These are phyloP conservation scores for Melieria crassipennis DNA, from an alignment of 2,888 invertebrate species.

Conservation along the genomic window DNA sequence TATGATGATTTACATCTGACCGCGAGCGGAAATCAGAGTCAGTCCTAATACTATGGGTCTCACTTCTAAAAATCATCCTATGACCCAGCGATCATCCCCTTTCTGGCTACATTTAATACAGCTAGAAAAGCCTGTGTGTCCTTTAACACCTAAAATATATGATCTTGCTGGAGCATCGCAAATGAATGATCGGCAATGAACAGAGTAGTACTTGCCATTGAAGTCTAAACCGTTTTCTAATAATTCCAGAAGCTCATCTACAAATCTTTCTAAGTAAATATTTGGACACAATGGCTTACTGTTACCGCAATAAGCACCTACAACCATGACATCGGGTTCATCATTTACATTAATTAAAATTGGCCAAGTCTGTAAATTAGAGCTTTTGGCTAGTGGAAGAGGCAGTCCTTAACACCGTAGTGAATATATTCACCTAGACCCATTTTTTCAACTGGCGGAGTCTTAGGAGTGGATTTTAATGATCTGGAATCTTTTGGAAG, in stretches of 20 bases:
- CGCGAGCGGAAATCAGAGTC: constrained; percentile 28
- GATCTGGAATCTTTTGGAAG: too few relatives aligned
- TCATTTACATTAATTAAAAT: constrained; percentile 32
- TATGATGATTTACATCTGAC: constrained; percentile 30
- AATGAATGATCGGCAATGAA: too few relatives aligned
- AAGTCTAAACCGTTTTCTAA: too few relatives aligned
- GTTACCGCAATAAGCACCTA: constrained; percentile 21
- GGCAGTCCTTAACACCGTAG: neutral
- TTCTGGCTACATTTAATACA: constrained; percentile 3
- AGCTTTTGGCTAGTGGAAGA: constrained; percentile 27
- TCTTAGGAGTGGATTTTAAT: too few relatives aligned
- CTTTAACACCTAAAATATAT: too few relatives aligned
- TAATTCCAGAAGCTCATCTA: constrained; percentile 24
- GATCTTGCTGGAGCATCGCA: too few relatives aligned
- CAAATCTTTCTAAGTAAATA: constrained; percentile 22
- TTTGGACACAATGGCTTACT: constrained; percentile 19
- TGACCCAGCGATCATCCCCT: constrained; percentile 23
- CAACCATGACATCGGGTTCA: constrained; percentile 13
- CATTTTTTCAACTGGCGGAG: neutral
- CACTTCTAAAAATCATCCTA: constrained; percentile 29
- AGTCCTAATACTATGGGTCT: constrained; percentile 24
- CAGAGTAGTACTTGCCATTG: too few relatives aligned
- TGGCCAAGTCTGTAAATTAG: constrained; percentile 21
- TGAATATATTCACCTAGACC: neutral
- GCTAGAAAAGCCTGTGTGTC: too few relatives aligned